Percentiles rank a stretch among this genome's conserved stretches.
These are phyloP conservation scores for Pangasius sanitwongsei DNA, from an alignment of 2,797 vertebrate genomes.

Conservation along the genomic window DNA sequence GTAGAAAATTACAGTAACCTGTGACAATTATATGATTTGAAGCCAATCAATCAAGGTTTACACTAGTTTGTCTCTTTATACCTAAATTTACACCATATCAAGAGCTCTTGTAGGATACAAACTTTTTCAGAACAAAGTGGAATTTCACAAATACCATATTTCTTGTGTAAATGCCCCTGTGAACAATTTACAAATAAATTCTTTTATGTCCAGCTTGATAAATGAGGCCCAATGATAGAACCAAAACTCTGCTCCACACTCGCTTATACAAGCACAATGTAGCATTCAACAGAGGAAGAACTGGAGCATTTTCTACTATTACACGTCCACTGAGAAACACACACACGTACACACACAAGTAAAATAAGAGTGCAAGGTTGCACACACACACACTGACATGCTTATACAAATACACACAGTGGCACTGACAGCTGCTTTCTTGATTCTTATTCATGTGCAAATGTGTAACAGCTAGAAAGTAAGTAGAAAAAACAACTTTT, in stretches of 20 bases:
- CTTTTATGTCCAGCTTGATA: neutral
- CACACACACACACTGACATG: neutral
- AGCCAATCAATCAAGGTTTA: neutral
- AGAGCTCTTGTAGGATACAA: neutral
- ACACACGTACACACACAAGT: slow-evolving; percentile 11
- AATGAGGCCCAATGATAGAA: slow-evolving; percentile 1
- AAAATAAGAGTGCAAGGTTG: neutral
- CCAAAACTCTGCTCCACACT: slow-evolving; percentile 9
- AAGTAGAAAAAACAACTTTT: slow-evolving; percentile 3
- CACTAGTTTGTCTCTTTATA: neutral
- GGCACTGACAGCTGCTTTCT: neutral
- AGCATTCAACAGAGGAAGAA: slow-evolving; percentile 34
- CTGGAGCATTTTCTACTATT: slow-evolving; percentile 14
- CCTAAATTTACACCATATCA: neutral
- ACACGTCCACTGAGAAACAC: slow-evolving; percentile 20
- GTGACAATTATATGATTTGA: neutral
- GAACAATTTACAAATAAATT: slow-evolving; percentile 5
- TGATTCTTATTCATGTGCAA: slow-evolving; percentile 30
- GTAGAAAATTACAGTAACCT: neutral
- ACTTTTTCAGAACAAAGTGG: neutral
- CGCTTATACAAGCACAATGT: slow-evolving; percentile 47
- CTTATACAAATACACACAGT: neutral
- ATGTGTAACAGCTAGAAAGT: slow-evolving; percentile 4
- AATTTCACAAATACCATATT: neutral
- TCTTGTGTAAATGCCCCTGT: neutral